Evolutionary conservation across 2,113 vertebrate species (phyloP).

Genomic region (Sciurus niger): DNA sequence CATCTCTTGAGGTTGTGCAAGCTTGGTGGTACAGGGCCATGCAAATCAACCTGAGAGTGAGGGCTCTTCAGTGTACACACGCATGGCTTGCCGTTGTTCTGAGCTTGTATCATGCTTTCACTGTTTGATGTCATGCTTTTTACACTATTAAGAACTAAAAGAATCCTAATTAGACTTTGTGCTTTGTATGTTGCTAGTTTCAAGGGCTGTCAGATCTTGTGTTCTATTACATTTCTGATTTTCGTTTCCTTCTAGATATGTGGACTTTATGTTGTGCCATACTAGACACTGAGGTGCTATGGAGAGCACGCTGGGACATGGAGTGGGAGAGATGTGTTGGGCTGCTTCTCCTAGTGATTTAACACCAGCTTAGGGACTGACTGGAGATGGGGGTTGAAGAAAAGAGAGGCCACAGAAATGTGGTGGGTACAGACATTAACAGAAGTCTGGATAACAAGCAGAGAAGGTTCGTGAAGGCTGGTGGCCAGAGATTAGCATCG

Average conservation of each 20-base stretch:
- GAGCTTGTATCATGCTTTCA: not conserved
- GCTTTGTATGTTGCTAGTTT: not conserved
- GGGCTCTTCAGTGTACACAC: fast-evolving
- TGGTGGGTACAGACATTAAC: not conserved
- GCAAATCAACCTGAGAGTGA: not conserved
- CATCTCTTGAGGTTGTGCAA: not conserved
- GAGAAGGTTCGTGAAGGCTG: not conserved
- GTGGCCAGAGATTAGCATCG: not conserved
- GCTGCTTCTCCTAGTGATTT: not conserved
- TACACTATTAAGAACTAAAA: not conserved
- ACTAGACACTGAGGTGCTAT: not conserved
- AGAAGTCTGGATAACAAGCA: not conserved
- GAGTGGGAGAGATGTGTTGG: not conserved
- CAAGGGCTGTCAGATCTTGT: not conserved
- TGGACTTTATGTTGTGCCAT: not conserved
- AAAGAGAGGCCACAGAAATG: not conserved
- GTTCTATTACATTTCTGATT: not conserved
- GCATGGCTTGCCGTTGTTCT: not conserved
- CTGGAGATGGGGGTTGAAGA: not conserved
- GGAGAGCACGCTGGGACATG: not conserved
- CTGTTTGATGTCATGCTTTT: not conserved
- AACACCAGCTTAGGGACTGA: not conserved
- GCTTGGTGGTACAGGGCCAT: fast-evolving
- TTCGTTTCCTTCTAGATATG: constrained; percentile 23
- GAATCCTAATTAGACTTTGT: not conserved